Base-by-base conservation (phyloP, 37 sponge, comb jelly and placozoan species). In the Chondrosia reniformis region DNA sequence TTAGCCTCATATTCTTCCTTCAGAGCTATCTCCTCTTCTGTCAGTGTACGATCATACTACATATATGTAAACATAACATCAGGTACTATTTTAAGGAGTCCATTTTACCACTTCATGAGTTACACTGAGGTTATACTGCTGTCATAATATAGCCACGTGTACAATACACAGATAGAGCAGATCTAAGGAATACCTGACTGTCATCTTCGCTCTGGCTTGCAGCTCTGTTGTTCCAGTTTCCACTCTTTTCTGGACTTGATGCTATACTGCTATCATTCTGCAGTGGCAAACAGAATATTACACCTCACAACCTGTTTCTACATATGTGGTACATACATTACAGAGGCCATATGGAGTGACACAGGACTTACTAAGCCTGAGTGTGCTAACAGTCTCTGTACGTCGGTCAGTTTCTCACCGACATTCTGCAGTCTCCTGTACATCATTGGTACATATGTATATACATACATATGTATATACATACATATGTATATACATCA, bases 251-350 rank as follows among this genome's bases (percentile, higher is more conserved):
- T 21, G 72, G 72, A 25, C 43, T 69, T 21, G 72, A 69, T 34
- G 36, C 72, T 3, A 69, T 69, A 25, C 72, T 69, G 72, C 72
- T 69, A 44, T 69, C 72, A 69, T 69, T 69, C 72, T 69, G 72
- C 27, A 61, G 27, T 61, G 25, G 63, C 27, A 24, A 12, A 24
- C 13, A 22, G n/a, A 61, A 22, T 49, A 15, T 49, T 49, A 49
- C 52, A 49, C 10, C 52, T 19, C 10, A 15, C 52, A 49, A n/a
- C n/a, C n/a, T n/a, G n/a, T n/a, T 49, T 10, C 15, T 10, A 49
- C 52, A 49, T 19, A 10, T 49, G 52, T 15, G 15, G 15, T 19
- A 15, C 15, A 49, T 49, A 15, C 52, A 49, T 19, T 19, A 49
- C 15, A 15, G 10, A 49, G 52, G 15, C 52, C 52, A 10, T 10